Percentiles rank a stretch among this genome's conserved stretches.
phyloP scores from a whole-genome alignment of 2,888 invertebrate genomes.

The Globia sparganii region DNA sequence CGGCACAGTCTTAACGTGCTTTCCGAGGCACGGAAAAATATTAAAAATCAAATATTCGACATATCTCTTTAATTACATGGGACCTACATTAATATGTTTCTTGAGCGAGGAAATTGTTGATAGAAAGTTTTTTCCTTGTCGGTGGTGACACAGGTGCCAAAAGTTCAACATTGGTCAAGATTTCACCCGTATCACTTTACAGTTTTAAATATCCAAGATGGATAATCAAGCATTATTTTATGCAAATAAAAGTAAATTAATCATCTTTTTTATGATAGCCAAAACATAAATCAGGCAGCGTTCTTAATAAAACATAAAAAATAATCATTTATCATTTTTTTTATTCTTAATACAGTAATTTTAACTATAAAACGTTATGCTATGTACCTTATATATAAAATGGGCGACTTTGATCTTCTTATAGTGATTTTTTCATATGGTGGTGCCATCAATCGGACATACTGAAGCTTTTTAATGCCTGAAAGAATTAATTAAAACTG shows the following conservation, averaged over 20 bases:
- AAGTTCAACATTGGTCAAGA: no score
- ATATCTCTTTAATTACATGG: no score
- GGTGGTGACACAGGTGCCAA: no score
- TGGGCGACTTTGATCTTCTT: constrained; percentile 21
- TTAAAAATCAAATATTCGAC: no score
- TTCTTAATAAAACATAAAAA: constrained; percentile 13
- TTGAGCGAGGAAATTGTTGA: no score
- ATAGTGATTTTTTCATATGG: constrained; percentile 33
- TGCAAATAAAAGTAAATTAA: not conserved
- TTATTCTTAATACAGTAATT: constrained; percentile 38
- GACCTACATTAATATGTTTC: no score
- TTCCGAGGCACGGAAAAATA: no score
- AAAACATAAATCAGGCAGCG: not conserved
- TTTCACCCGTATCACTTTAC: no score
- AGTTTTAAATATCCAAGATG: no score
- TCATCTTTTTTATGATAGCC: not conserved
- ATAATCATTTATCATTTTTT: constrained; percentile 1
- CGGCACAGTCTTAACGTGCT: no score
- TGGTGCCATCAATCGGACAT: constrained; percentile 23
- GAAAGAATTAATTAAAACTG: constrained; percentile 5
- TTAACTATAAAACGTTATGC: constrained; percentile 11
- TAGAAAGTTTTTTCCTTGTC: no score
- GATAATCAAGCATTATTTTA: no score
- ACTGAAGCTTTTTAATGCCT: constrained; percentile 28
- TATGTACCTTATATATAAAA: constrained; percentile 39